Percentiles rank a stretch among this genome's conserved stretches.
These are phyloP conservation scores for Sphaerodactylus townsendi DNA, from an alignment of 2,113 vertebrate species.

Conservation along the genomic window DNA sequence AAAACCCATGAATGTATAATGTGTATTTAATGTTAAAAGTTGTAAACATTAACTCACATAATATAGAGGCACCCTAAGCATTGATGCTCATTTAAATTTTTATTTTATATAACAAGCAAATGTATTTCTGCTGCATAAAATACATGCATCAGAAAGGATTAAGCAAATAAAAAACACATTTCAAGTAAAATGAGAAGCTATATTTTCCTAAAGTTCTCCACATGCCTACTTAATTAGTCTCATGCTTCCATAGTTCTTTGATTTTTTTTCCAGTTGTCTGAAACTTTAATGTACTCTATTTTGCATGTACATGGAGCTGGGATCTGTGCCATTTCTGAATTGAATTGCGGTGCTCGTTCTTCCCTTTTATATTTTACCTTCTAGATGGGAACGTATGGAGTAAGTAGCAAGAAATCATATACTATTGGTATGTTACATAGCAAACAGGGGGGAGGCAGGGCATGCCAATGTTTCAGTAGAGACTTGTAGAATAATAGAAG, in stretches of 20 bases:
- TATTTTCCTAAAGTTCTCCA: slow-evolving; percentile 49
- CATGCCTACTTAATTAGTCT: slow-evolving; percentile 59
- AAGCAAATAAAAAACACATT: slow-evolving; percentile 68
- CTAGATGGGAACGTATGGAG: background rate
- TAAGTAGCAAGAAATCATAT: background rate
- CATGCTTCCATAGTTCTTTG: slow-evolving; percentile 30
- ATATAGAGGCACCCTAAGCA: background rate
- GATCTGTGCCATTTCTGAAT: background rate
- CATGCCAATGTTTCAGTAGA: background rate
- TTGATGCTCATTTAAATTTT: slow-evolving; percentile 24
- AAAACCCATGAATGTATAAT: background rate
- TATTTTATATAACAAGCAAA: slow-evolving; percentile 27
- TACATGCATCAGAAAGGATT: slow-evolving; percentile 43
- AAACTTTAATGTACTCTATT: background rate
- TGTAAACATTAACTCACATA: slow-evolving; percentile 13
- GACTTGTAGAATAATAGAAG: background rate
- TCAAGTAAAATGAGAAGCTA: slow-evolving; percentile 31
- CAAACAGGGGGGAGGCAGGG: background rate
- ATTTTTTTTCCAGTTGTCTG: slow-evolving; percentile 13
- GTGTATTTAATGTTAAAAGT: background rate
- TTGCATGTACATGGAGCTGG: background rate
- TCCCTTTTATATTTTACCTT: background rate
- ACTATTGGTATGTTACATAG: background rate
- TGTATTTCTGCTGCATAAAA: slow-evolving; percentile 47
- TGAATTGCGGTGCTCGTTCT: background rate